Conservation (phyloP, 1,140 invertebrate species). For the Heliothis virescens region DNA sequence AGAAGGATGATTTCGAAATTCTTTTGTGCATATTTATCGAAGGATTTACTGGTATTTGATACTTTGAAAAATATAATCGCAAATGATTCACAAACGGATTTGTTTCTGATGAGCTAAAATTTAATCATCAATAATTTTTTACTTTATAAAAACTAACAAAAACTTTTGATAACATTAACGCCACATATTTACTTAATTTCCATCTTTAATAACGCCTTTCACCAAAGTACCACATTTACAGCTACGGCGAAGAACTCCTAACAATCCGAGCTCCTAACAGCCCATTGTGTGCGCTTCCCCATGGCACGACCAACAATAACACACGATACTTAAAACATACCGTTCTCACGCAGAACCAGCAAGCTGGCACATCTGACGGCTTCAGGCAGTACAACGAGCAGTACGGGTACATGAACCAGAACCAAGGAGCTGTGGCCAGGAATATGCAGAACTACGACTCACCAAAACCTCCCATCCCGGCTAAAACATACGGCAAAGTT, state of each 20-base stretch:
- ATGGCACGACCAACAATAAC: slow-evolving; percentile 53
- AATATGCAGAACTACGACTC: slow-evolving; percentile 76
- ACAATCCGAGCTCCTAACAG: slow-evolving; percentile 57
- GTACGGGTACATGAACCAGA: slow-evolving; percentile 83
- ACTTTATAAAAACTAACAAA: background rate
- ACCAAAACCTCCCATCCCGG: slow-evolving; percentile 80
- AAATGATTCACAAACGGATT: no score
- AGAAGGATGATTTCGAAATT: no score
- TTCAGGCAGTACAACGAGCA: slow-evolving; percentile 81
- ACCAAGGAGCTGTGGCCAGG: slow-evolving; percentile 70
- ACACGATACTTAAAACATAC: slow-evolving; percentile 49
- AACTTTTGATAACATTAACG: slow-evolving; percentile 30
- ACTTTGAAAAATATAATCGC: no score
- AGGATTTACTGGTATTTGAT: no score
- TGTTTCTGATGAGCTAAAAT: no score
- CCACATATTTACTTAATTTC: slow-evolving; percentile 50
- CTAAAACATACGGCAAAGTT: slow-evolving; percentile 79
- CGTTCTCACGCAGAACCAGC: slow-evolving; percentile 73
- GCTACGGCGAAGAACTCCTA: slow-evolving; percentile 49
- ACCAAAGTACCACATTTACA: slow-evolving; percentile 52
- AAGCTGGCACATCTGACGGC: slow-evolving; percentile 78
- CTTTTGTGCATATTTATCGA: no score
- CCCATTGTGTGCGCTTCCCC: slow-evolving; percentile 68
- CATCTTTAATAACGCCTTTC: slow-evolving; percentile 55
- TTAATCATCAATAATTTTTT: no score